Conservation (phyloP, 2,113 vertebrate species). For the Ovis canadensis region DNA sequence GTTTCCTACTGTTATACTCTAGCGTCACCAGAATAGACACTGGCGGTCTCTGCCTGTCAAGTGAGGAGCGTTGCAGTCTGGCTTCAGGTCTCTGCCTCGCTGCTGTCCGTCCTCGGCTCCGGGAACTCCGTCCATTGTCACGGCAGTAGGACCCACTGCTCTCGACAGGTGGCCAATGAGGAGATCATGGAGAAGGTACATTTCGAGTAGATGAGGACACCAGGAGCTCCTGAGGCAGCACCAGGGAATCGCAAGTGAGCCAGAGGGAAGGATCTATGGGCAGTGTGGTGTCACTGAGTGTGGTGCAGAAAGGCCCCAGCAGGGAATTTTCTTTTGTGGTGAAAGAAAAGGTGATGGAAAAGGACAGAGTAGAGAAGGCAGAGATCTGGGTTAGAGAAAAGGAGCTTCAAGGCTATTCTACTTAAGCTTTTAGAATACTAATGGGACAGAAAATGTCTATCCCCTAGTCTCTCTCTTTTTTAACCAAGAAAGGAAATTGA, state of each 20-base stretch:
- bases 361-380: neutral
- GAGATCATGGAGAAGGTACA: fast-evolving
- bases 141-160: neutral
- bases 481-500: neutral
- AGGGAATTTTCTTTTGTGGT: neutral
- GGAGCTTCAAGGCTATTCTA: neutral
- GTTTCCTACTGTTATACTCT: fast-evolving
- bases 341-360: neutral
- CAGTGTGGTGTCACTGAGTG: neutral
- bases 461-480: neutral
- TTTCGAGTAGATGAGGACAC: neutral
- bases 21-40: neutral
- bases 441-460: neutral
- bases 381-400: neutral
- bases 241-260: neutral
- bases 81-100: neutral
- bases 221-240: neutral
- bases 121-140: neutral
- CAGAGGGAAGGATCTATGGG: fast-evolving
- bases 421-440: neutral
- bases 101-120: neutral
- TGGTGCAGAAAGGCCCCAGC: neutral
- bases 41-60: neutral
- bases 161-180: neutral
- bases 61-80: neutral